These are phyloP conservation scores for Forbesichthys papilliferus DNA, from an alignment of 2,113 vertebrate species.

Conservation along the genomic window DNA sequence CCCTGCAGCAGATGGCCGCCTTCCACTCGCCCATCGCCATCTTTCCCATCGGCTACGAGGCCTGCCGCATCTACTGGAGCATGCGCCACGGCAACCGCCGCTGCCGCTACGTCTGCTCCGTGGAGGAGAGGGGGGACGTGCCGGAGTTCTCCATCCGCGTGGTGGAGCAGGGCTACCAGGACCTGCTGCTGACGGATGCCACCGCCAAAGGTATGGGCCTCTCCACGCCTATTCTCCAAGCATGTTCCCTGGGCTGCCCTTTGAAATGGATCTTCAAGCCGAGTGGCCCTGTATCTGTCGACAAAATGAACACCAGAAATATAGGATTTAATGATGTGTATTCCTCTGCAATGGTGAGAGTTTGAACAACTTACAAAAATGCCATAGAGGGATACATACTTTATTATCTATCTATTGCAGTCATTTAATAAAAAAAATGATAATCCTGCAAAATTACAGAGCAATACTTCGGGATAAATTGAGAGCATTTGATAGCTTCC, in stretches of 20 bases:
- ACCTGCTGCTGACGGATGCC: constrained; percentile 83
- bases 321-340: no score
- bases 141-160: constrained; percentile 88
- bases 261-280: no score
- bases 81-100: constrained; percentile 90
- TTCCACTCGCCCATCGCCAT: constrained; percentile 91
- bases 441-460: no score
- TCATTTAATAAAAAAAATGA: no score
- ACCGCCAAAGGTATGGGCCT: constrained; percentile 86
- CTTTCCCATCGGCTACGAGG: constrained; percentile 92
- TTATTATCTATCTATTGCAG: no score
- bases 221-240: neutral
- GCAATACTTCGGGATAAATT: no score
- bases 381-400: no score
- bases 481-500: no score
- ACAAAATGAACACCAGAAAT: no score
- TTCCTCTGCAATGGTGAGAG: no score
- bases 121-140: constrained; percentile 85
- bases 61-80: constrained; percentile 96
- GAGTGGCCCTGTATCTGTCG: no score
- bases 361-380: no score
- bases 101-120: constrained; percentile 91
- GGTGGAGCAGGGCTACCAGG: constrained; percentile 92
- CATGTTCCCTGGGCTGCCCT: neutral
- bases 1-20: constrained; percentile 87